These are phyloP conservation scores for Trematomus loennbergii DNA, from an alignment of 2,113 vertebrate species.

Conservation along the genomic window DNA sequence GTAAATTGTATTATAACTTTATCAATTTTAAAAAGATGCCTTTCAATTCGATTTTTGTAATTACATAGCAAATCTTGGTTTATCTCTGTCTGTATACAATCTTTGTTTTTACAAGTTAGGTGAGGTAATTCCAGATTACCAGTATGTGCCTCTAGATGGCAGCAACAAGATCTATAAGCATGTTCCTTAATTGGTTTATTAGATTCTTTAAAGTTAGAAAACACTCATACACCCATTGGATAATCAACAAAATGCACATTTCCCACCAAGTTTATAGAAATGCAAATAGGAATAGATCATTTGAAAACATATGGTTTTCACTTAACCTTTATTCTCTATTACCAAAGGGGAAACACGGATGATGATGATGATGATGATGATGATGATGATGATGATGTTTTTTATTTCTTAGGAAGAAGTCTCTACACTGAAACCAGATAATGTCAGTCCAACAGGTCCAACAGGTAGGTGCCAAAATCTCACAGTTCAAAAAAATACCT, in stretches of 20 bases:
- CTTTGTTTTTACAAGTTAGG: background rate
- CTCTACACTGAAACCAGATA: background rate
- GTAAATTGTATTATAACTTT: background rate
- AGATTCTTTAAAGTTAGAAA: background rate
- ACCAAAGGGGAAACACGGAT: background rate
- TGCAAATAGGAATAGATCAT: background rate
- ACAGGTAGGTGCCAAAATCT: background rate
- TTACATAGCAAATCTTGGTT: background rate
- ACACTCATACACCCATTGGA: background rate
- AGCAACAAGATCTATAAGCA: background rate
- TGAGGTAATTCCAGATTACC: background rate
- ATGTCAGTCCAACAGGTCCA: background rate
- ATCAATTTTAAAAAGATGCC: background rate
- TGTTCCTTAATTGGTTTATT: background rate
- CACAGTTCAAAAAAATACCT: background rate
- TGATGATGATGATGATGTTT: background rate
- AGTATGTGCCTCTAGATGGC: constrained; percentile 16
- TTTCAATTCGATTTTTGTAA: background rate
- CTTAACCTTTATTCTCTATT: background rate
- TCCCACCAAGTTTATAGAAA: background rate
- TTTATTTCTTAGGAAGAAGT: constrained; percentile 16
- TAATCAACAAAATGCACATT: background rate
- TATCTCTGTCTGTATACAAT: background rate
- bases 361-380: background rate
- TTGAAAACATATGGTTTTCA: background rate